Conservation (phyloP, 2,113 vertebrate species). For the Melanotaenia duboulayi region DNA sequence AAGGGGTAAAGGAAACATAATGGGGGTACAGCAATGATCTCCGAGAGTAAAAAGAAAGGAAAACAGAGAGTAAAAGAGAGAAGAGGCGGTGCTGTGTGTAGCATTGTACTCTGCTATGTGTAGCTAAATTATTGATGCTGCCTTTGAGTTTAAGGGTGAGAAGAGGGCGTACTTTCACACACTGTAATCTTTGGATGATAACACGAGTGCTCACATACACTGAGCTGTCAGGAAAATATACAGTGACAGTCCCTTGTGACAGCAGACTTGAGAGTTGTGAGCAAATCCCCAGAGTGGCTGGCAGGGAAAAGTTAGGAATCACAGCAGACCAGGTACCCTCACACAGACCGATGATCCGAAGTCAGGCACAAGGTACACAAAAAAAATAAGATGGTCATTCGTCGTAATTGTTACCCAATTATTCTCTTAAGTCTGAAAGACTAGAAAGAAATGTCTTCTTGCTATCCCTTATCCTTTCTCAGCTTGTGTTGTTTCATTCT, state of each 20-base stretch:
- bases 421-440: slow-evolving; percentile 37
- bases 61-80: slow-evolving; percentile 25
- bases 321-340: slow-evolving; percentile 3
- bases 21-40: slow-evolving; percentile 42
- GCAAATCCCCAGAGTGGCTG: slow-evolving; percentile 15
- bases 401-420: slow-evolving; percentile 32
- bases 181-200: slow-evolving; percentile 28
- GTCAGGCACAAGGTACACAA: slow-evolving; percentile 21
- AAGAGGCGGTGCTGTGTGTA: slow-evolving; percentile 14
- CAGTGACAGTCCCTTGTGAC: background rate
- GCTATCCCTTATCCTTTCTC: slow-evolving; percentile 37
- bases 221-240: slow-evolving; percentile 26
- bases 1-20: slow-evolving; percentile 37
- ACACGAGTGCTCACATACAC: slow-evolving; percentile 1
- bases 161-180: slow-evolving; percentile 47
- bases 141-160: slow-evolving; percentile 56
- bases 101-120: slow-evolving; percentile 61
- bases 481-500: slow-evolving; percentile 41
- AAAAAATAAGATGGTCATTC: slow-evolving; percentile 29
- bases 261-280: slow-evolving; percentile 7
- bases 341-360: slow-evolving; percentile 12
- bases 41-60: slow-evolving; percentile 32
- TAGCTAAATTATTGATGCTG: slow-evolving; percentile 77
- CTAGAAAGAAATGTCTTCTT: slow-evolving; percentile 50
- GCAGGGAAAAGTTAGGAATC: slow-evolving; percentile 52